Evolutionary conservation across 2,888 invertebrate genomes (phyloP).

Genomic region (Geophilus truncorum): DNA sequence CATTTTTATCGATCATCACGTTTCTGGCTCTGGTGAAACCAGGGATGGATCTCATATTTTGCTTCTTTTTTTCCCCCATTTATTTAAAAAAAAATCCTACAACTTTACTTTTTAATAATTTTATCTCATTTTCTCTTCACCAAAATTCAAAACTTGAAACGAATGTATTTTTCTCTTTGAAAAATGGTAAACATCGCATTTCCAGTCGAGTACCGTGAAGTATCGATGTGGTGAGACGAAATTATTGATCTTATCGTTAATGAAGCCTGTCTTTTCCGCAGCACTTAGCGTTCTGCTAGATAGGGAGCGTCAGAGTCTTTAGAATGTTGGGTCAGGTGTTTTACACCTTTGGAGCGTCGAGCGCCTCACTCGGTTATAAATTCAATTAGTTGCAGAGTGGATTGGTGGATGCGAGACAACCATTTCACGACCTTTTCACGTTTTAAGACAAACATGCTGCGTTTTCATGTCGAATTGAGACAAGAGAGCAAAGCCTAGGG

Average conservation of each 20-base stretch:
- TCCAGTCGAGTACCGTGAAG: not conserved
- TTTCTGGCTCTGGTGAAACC: not conserved
- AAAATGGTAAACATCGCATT: too few relatives aligned
- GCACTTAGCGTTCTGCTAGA: not conserved
- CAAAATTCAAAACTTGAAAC: too few relatives aligned
- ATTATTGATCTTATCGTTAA: not conserved
- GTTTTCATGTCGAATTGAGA: not conserved
- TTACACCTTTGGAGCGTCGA: constrained; percentile 3
- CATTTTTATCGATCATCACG: not conserved
- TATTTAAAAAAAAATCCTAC: too few relatives aligned
- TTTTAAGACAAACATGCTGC: not conserved
- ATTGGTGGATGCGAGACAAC: not conserved
- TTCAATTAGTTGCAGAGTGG: not conserved
- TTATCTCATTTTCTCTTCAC: too few relatives aligned
- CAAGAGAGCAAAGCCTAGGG: not conserved
- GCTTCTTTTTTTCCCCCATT: not conserved
- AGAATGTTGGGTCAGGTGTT: constrained; percentile 4
- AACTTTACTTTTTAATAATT: too few relatives aligned
- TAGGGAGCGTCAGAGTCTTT: not conserved
- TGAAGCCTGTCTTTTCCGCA: not conserved
- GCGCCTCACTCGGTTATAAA: not conserved
- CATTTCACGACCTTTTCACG: constrained; percentile 15
- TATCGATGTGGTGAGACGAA: not conserved
- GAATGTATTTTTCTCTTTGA: too few relatives aligned
- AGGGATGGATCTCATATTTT: not conserved